A percentile compares a stretch with the other conserved stretches of the same genome.
phyloP scores from a whole-genome alignment of 2,113 vertebrate species.

The Urocitellus parryii region DNA sequence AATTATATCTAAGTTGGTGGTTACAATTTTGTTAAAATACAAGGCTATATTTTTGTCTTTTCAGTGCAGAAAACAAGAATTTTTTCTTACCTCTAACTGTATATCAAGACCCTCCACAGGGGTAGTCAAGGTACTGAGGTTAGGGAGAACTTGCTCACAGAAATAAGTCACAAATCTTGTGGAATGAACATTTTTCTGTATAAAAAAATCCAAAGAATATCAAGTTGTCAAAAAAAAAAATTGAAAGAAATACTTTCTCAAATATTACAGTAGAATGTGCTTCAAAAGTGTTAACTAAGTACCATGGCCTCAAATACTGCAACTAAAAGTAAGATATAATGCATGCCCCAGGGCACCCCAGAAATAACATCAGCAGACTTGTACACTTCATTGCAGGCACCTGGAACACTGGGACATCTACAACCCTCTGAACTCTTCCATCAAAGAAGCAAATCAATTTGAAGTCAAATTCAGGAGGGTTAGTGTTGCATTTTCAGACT shows the following conservation, averaged over 20 bases:
- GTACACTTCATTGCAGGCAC: not conserved
- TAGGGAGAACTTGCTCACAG: slow-evolving; percentile 97
- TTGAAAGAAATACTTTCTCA: not conserved
- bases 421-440: not conserved
- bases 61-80: not conserved
- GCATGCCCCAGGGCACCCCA: not conserved
- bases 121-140: slow-evolving; percentile 94
- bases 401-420: not conserved
- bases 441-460: not conserved
- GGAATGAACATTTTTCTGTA: slow-evolving; percentile 99
- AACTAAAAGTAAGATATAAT: not conserved
- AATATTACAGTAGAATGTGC: not conserved
- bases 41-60: not conserved
- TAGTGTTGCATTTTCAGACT: not conserved
- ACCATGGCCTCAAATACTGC: not conserved
- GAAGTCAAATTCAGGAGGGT: not conserved
- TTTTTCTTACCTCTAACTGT: slow-evolving; percentile 95
- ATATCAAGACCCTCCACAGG: slow-evolving; percentile 97
- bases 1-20: slow-evolving; percentile 19
- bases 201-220: slow-evolving; percentile 62
- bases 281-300: not conserved
- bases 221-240: not conserved
- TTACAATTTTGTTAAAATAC: slow-evolving; percentile 30
- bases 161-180: slow-evolving; percentile 98
- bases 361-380: not conserved